A percentile compares a stretch with the other conserved stretches of the same genome.
Evolutionary conservation across 2,888 invertebrate genomes (phyloP).

Genomic region (Steromphala cineraria): DNA sequence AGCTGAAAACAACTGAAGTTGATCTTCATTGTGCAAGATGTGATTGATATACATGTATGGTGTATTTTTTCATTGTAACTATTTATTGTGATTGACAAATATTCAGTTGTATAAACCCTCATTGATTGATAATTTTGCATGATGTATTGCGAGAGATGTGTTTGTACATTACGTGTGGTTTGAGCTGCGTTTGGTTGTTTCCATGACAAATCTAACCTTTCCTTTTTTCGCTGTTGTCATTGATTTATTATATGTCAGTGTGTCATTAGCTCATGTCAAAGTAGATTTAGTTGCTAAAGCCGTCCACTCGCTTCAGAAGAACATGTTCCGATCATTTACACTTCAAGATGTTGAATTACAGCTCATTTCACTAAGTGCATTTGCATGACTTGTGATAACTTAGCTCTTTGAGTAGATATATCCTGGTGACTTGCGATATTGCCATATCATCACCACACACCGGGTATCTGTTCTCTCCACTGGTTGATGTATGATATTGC

Average conservation of each 20-base stretch:
- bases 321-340: background rate
- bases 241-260: background rate
- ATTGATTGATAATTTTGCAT: conserved; percentile 8
- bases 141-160: conserved; percentile 7
- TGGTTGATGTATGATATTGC: background rate
- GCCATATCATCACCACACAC: background rate
- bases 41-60: conserved; percentile 2
- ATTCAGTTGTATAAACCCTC: conserved; percentile 6
- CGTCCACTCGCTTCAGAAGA: conserved; percentile 1
- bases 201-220: conserved; percentile 2
- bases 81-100: conserved; percentile 17
- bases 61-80: conserved; percentile 17
- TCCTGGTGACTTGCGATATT: background rate
- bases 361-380: conserved; percentile 16
- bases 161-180: conserved; percentile 16
- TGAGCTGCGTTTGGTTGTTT: conserved; percentile 6
- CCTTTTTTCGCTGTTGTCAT: background rate
- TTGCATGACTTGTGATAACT: background rate
- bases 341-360: background rate
- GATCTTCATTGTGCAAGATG: background rate
- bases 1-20: too few species aligned
- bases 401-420: background rate
- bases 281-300: conserved; percentile 10
- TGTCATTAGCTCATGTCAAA: background rate
- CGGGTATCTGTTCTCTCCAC: background rate